Percentiles rank a stretch among this genome's conserved stretches.
These are phyloP conservation scores for Atrichornis clamosus DNA, from an alignment of 2,113 vertebrate species.

Conservation along the genomic window DNA sequence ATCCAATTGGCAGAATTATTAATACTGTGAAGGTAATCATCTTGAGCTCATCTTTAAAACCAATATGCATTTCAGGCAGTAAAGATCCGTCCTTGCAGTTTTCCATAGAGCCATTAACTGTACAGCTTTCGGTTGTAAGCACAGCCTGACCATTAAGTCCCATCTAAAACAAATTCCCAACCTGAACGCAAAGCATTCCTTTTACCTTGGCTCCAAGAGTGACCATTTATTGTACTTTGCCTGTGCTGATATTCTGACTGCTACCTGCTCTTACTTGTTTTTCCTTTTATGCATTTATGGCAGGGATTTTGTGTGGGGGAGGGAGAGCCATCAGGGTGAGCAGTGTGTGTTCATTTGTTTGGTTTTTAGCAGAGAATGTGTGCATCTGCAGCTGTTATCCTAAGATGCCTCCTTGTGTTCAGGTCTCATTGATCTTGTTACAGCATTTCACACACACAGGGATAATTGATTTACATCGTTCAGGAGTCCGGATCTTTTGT, in stretches of 20 bases:
- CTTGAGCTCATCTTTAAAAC: constrained; percentile 31
- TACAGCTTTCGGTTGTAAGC: not conserved
- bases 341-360: not conserved
- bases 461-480: constrained; percentile 43
- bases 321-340: not conserved
- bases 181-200: not conserved
- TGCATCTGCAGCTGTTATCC: constrained; percentile 63
- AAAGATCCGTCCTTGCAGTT: not conserved
- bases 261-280: not conserved
- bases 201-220: not conserved
- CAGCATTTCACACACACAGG: constrained; percentile 1
- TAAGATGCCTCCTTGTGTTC: constrained; percentile 68
- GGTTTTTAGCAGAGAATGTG: not conserved
- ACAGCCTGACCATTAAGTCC: not conserved
- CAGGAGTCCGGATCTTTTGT: not conserved
- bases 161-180: constrained; percentile 5
- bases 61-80: not conserved
- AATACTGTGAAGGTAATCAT: constrained; percentile 29
- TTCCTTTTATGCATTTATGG: not conserved
- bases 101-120: constrained; percentile 9
- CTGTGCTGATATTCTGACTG: not conserved
- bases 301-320: not conserved
- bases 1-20: constrained; percentile 41
- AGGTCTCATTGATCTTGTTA: constrained; percentile 63
- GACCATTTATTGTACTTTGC: not conserved